Conservation (phyloP, 2,113 vertebrate species). For the Salminus brasiliensis region DNA sequence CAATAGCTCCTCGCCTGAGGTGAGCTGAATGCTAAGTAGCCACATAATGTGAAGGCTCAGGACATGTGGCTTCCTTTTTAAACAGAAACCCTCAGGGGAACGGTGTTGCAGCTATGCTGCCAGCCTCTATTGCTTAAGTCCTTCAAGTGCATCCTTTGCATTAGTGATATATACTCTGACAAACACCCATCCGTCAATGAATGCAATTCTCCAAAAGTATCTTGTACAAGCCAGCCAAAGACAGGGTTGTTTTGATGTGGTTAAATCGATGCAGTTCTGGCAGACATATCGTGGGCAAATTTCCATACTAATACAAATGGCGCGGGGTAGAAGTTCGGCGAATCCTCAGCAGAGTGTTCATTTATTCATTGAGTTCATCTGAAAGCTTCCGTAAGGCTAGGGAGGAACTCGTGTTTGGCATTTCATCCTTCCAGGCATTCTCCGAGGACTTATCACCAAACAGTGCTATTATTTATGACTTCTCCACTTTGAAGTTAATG, state of each 20-base stretch:
- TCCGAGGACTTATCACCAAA: constrained; percentile 20
- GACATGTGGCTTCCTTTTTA: constrained; percentile 13
- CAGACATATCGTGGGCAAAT: background rate
- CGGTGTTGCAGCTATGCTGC: background rate
- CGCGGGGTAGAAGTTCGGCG: too few relatives aligned
- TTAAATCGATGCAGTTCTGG: constrained; percentile 4
- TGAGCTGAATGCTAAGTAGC: constrained; percentile 52
- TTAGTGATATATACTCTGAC: constrained; percentile 6
- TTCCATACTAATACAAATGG: too few relatives aligned
- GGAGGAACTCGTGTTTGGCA: background rate
- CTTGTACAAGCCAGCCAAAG: background rate
- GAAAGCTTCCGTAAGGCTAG: constrained; percentile 3
- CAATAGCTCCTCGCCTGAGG: background rate
- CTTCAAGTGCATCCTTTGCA: constrained; percentile 27
- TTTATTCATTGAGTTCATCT: background rate
- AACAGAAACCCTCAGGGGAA: constrained; percentile 24
- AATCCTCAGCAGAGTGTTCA: background rate
- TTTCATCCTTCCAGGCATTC: background rate
- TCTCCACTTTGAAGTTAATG: constrained; percentile 18
- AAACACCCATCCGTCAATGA: background rate
- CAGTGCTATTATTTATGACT: constrained; percentile 26
- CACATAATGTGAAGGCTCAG: constrained; percentile 17
- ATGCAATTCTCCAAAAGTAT: background rate
- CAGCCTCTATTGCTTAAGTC: constrained; percentile 6
- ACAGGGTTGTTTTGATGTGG: background rate